Evolutionary conservation across 2,113 vertebrate species (phyloP).

Genomic region (Nycticebus coucang): DNA sequence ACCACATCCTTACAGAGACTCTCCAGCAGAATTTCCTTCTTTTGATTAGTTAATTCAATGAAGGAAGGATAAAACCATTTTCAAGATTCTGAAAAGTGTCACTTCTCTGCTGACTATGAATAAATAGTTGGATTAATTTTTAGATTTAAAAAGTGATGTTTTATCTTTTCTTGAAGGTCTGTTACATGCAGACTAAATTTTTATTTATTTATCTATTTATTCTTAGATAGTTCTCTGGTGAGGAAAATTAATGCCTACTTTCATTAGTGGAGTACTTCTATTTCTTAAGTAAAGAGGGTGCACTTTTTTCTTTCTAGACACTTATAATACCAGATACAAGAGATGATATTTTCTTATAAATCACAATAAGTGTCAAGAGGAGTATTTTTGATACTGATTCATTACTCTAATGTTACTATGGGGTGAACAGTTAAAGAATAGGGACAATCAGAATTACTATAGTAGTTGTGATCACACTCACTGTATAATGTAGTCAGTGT

Average conservation of each 20-base stretch:
- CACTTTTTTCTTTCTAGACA: neutral
- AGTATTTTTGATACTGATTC: neutral
- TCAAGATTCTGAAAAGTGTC: neutral
- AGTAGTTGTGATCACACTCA: neutral
- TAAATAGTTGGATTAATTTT: neutral
- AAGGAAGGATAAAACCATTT: constrained; percentile 1
- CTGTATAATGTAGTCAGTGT: constrained; percentile 42
- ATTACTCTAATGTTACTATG: neutral
- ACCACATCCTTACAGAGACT: neutral
- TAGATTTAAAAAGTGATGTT: neutral
- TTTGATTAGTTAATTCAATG: neutral
- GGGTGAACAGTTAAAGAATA: constrained; percentile 32
- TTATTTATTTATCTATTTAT: constrained; percentile 23
- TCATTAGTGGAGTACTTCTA: neutral
- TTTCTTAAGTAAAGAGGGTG: neutral
- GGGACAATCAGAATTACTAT: neutral
- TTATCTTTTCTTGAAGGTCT: constrained; percentile 21
- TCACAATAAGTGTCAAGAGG: constrained; percentile 45
- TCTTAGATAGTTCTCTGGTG: neutral
- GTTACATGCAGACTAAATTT: neutral
- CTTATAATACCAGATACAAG: constrained; percentile 16
- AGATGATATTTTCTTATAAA: constrained; percentile 23
- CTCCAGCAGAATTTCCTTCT: neutral
- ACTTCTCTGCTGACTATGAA: neutral
- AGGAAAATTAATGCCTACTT: constrained; percentile 52